Conservation (phyloP, 2,797 vertebrate genomes). For the Harpagifer antarcticus region DNA sequence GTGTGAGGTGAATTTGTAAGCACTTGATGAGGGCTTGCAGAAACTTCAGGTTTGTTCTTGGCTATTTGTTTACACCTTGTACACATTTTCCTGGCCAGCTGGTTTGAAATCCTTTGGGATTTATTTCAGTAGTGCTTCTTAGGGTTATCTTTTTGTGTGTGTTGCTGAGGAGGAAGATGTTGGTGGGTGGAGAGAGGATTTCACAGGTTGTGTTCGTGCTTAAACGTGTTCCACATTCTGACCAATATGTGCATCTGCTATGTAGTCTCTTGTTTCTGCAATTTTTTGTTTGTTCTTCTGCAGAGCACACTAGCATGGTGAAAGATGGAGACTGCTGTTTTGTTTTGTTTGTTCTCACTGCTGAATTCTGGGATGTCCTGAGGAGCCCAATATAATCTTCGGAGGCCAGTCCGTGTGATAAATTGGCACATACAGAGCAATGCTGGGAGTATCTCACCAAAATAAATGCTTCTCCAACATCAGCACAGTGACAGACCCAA, state of each 20-base stretch:
- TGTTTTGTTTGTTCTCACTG: slow-evolving; percentile 37
- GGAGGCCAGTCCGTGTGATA: slow-evolving; percentile 46
- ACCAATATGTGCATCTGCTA: slow-evolving; percentile 56
- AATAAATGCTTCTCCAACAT: slow-evolving; percentile 65
- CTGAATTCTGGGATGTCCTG: slow-evolving; percentile 58
- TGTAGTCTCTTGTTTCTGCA: slow-evolving; percentile 19
- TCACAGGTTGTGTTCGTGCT: slow-evolving; percentile 52
- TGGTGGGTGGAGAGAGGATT: slow-evolving; percentile 51
- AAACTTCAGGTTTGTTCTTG: slow-evolving; percentile 32
- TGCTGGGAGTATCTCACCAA: slow-evolving; percentile 58
- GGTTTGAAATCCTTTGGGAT: slow-evolving; percentile 55
- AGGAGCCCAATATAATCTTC: slow-evolving; percentile 52
- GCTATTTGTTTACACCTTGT: slow-evolving; percentile 65
- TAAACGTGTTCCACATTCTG: slow-evolving; percentile 52
- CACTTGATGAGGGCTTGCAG: slow-evolving; percentile 8
- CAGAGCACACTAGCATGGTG: slow-evolving; percentile 33
- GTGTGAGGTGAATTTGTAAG: slow-evolving; percentile 49
- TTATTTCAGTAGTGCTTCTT: slow-evolving; percentile 44
- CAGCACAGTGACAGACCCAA: slow-evolving; percentile 56
- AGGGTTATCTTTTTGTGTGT: slow-evolving; percentile 17
- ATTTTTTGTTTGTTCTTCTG: slow-evolving; percentile 31
- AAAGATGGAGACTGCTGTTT: slow-evolving; percentile 40
- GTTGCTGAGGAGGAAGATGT: slow-evolving; percentile 29
- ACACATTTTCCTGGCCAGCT: slow-evolving; percentile 61
- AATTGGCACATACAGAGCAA: slow-evolving; percentile 52